A percentile compares a stretch with the other conserved stretches of the same genome.
Evolutionary conservation across 2,797 vertebrate genomes (phyloP).

Genomic region (Argya squamiceps): DNA sequence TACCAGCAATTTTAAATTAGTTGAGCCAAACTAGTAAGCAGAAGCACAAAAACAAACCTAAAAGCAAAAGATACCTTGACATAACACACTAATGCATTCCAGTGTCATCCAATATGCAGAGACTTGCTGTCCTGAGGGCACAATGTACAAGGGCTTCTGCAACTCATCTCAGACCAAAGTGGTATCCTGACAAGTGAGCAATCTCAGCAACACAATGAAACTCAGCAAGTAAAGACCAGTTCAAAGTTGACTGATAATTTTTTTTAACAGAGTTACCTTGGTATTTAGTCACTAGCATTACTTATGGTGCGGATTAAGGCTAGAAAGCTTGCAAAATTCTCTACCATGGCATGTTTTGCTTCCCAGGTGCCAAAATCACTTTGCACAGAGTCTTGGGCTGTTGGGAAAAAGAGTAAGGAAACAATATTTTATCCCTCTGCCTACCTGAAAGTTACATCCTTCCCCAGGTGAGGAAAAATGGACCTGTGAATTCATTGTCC

Average conservation of each 20-base stretch:
- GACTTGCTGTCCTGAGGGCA: constrained; percentile 50
- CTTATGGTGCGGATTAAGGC: constrained; percentile 12
- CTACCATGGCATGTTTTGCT: not conserved
- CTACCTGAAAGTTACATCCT: not conserved
- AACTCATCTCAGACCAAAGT: constrained; percentile 42
- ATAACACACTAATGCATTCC: constrained; percentile 59
- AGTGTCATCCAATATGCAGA: constrained; percentile 35
- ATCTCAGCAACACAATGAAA: constrained; percentile 55
- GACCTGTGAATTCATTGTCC: not conserved
- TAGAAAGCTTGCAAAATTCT: constrained; percentile 30
- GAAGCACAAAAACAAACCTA: constrained; percentile 17
- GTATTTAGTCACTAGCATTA: constrained; percentile 49
- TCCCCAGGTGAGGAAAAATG: not conserved
- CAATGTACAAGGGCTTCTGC: constrained; percentile 16
- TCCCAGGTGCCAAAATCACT: not conserved
- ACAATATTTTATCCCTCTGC: not conserved
- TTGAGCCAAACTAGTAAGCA: constrained; percentile 42
- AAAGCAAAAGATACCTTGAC: constrained; percentile 19
- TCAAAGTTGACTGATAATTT: constrained; percentile 42
- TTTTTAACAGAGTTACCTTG: not conserved
- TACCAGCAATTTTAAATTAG: constrained; percentile 5
- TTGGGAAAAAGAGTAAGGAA: not conserved
- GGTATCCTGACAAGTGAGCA: constrained; percentile 56
- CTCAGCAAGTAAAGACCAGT: constrained; percentile 70
- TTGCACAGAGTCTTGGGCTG: not conserved